Base-by-base conservation (phyloP, 2,888 invertebrate species). In the Zelleria hepariella region DNA sequence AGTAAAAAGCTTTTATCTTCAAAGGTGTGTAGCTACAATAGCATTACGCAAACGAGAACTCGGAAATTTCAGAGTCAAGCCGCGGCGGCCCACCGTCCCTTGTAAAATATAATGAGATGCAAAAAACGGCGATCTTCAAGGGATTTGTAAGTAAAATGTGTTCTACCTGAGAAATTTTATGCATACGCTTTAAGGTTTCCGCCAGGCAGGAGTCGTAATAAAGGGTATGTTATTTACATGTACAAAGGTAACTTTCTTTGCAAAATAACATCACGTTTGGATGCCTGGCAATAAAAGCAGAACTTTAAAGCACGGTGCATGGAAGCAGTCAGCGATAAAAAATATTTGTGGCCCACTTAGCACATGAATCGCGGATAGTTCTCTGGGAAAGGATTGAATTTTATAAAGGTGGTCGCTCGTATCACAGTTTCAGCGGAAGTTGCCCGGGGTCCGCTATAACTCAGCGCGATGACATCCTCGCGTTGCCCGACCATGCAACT, bases 1-100 rank as follows among this genome's bases (percentile, higher is more conserved):
- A 57, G 57, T 25, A 57, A 57, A 48, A 47, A 57, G 72, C 75
- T 78, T 79, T 80, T 80, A 77, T 77, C 77, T 77, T 75, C 76
- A 75, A 77, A 82, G 78, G 77, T 82, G 79, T 74, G 73, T 69
- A 66, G 73, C 73, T 73, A 81, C 78, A 83, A 80, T 78, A 71
- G 73, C 69, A 73, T 78, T 74, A 77, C 74, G 72, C 73, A 78
- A 79, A 78, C 74, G 78, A 76, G 79, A 77, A 71, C 72, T 74
- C 68, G 73, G 73, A 74, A 78, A 75, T 78, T 76, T 74, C 73
- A 73, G 68, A 47, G 57, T 23, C 57, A 48, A 47, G 71, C 69
- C 71, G 68, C 69, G 65, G 70, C 63, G 67, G 69, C 67, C 67
- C 66, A 68, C 70, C 69, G 63, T 64, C 62, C 67, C 47, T 57